These are phyloP conservation scores for Copidosoma aretas DNA, from an alignment of 2,888 invertebrate species.

Conservation along the genomic window DNA sequence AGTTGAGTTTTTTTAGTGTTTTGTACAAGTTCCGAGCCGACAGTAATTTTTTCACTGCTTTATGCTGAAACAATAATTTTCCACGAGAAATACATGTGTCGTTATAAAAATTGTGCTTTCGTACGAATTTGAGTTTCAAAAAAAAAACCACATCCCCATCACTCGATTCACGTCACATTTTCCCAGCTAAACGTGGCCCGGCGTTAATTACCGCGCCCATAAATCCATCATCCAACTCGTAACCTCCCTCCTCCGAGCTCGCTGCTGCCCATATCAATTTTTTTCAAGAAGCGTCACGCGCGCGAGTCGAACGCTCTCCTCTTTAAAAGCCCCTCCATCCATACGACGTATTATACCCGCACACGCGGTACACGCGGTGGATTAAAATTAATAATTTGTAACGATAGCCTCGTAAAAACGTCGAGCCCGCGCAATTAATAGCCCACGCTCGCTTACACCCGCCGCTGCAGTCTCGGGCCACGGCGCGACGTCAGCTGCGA, in stretches of 20 bases:
- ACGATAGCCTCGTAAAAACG: conserved; percentile 38
- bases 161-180: conserved; percentile 13
- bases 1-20: too few species aligned
- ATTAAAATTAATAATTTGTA: conserved; percentile 41
- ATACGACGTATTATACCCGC: too few species aligned
- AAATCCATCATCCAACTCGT: too few species aligned
- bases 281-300: conserved; percentile 1
- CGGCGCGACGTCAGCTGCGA: conserved; percentile 35
- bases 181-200: conserved; percentile 16
- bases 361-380: not conserved
- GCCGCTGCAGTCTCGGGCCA: not conserved
- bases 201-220: too few species aligned
- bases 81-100: too few species aligned
- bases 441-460: not conserved
- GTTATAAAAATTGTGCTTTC: too few species aligned
- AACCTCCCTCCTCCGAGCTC: not conserved
- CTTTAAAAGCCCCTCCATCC: conserved; percentile 10
- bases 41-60: too few species aligned
- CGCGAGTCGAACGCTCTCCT: not conserved
- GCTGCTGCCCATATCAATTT: conserved; percentile 31
- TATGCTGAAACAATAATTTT: too few species aligned
- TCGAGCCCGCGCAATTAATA: conserved; percentile 34
- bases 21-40: too few species aligned
- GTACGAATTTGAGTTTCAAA: too few species aligned
- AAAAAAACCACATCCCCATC: too few species aligned